Percentiles rank a stretch among this genome's conserved stretches.
phyloP scores from a whole-genome alignment of 2,113 vertebrate genomes.

The Mastomys coucha region DNA sequence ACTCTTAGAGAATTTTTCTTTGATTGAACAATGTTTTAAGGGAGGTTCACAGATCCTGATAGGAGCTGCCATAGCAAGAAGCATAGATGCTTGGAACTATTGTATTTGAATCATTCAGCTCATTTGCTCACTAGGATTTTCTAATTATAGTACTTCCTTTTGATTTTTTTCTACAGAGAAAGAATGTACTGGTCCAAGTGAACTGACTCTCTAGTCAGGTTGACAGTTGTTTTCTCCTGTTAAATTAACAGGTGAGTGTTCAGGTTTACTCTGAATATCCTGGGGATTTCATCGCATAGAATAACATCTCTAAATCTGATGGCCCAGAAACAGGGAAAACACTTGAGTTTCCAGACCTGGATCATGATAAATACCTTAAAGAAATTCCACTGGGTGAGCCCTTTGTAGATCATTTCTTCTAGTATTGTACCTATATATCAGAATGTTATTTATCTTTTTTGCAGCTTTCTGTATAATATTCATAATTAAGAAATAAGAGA shows the following conservation, averaged over 20 bases:
- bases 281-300: neutral
- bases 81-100: conserved; percentile 27
- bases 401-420: conserved; percentile 51
- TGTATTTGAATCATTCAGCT: neutral
- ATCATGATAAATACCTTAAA: conserved; percentile 59
- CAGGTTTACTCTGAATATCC: conserved; percentile 49
- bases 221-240: conserved; percentile 54
- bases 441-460: conserved; percentile 16
- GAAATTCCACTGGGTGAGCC: conserved; percentile 21
- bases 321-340: conserved; percentile 37
- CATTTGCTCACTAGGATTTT: conserved; percentile 18
- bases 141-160: conserved; percentile 33
- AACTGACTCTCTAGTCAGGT: conserved; percentile 30
- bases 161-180: conserved; percentile 34
- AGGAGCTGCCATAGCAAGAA: neutral
- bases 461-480: conserved; percentile 23
- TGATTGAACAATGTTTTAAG: conserved; percentile 54
- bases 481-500: conserved; percentile 13
- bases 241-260: conserved; percentile 60
- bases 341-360: conserved; percentile 20
- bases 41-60: neutral
- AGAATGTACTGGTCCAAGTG: conserved; percentile 34
- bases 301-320: conserved; percentile 41
- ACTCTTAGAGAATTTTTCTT: conserved; percentile 38
- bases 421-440: conserved; percentile 19